phyloP scores from a whole-genome alignment of 2,888 invertebrate species.

The Diaperis boleti region DNA sequence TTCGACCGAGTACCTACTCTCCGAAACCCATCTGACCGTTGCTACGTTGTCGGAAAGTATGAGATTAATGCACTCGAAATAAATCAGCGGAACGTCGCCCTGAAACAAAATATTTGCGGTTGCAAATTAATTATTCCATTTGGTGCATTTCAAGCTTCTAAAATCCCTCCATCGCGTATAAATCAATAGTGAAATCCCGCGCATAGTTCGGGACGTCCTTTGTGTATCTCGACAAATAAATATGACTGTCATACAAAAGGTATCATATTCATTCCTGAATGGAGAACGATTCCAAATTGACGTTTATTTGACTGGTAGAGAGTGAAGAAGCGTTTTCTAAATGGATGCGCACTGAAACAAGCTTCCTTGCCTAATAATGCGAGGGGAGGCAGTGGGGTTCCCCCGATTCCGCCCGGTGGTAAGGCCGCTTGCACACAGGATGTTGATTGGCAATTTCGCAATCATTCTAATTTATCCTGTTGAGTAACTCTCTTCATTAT shows the following conservation, averaged over 20 bases:
- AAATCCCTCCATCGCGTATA: not conserved
- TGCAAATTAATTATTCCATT: not conserved
- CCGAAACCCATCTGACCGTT: not conserved
- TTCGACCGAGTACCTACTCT: not conserved
- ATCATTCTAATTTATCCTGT: too few relatives aligned
- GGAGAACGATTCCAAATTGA: conserved; percentile 51
- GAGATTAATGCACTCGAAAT: not conserved
- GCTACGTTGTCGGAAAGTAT: not conserved
- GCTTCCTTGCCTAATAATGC: conserved; percentile 47
- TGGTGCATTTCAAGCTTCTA: not conserved
- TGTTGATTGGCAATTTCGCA: too few relatives aligned
- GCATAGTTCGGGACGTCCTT: conserved; percentile 10
- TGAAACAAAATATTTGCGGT: not conserved
- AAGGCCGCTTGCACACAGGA: too few relatives aligned
- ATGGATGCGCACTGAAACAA: conserved; percentile 52
- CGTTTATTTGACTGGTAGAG: conserved; percentile 52
- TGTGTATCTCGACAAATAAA: conserved; percentile 46
- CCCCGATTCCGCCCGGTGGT: too few relatives aligned
- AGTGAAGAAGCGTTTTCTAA: conserved; percentile 49
- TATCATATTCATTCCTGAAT: conserved; percentile 49
- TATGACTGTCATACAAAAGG: conserved; percentile 49
- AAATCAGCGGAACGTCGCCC: not conserved
- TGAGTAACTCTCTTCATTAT: too few relatives aligned
- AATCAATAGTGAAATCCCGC: conserved; percentile 18
- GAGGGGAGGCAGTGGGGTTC: conserved; percentile 41